Evolutionary conservation across 2,888 invertebrate genomes (phyloP), one percentile per base, ranked within the genome.

Genomic region (Lithosia quadra): DNA sequence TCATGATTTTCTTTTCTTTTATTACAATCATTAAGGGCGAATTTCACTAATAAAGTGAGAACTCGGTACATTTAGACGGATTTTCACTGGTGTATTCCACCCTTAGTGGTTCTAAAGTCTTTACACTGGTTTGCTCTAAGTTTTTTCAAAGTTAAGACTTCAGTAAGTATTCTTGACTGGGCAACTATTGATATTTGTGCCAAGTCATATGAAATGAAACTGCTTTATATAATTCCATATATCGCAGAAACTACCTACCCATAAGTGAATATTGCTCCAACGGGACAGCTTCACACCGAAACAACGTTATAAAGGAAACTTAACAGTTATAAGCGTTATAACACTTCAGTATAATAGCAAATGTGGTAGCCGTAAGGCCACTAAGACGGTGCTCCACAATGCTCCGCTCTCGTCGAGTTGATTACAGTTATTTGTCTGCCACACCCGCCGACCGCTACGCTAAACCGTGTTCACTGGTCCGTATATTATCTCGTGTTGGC

Each of bases 401-500:
- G 66, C 68, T 63, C 33, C 11, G 68, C 74, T 67, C 72, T 69
- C 72, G 72, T 68, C 70, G 78, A 77, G 81, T 84, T 88, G 86
- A 91, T 90, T 88, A 84, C 87, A 78, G 84, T 84, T 87, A 91
- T 90, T 90, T 90, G 86, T 89, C 84, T 82, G 78, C 74, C 78
- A 76, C 80, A 82, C 81, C 81, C 81, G 75, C 75, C 77, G 65
- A 71, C 75, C 81, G 79, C 69, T 78, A 75, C 75, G 71, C 65
- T 75, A 55, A 74, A 57, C 68, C 74, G 72, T 75, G 60, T 73
- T 79, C 68, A 67, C 78, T 68, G 72, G 65, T 62, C 74, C 74
- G 67, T 79, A 73, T 75, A 78, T 76, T 71, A 71, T 68, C 65
- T 61, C 53, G 33, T 60, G 60, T 43, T 60, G 55, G 64, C 39